phyloP scores from a whole-genome alignment of 2,888 invertebrate genomes.

The Cataglyphis albicans region DNA sequence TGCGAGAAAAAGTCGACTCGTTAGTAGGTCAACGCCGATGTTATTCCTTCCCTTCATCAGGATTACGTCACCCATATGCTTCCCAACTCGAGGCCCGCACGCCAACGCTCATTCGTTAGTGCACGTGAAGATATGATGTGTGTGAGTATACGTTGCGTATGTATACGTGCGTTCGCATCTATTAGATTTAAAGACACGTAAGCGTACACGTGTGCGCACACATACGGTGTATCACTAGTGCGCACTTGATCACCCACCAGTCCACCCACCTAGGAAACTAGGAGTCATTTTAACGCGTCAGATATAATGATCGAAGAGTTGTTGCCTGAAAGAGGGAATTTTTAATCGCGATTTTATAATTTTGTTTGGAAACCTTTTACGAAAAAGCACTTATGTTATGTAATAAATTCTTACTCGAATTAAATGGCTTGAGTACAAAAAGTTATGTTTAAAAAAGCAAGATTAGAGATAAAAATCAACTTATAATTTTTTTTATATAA shows the following conservation, averaged over 20 bases:
- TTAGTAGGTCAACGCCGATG: slow-evolving; percentile 82
- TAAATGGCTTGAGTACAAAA: background rate
- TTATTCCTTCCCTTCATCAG: slow-evolving; percentile 79
- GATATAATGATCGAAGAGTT: slow-evolving; percentile 57
- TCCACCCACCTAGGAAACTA: slow-evolving; percentile 73
- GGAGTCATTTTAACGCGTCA: slow-evolving; percentile 64
- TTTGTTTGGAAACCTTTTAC: background rate
- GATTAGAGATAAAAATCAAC: background rate
- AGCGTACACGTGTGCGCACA: background rate
- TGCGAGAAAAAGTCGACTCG: slow-evolving; percentile 72
- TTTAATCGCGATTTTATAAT: slow-evolving; percentile 28
- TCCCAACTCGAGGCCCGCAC: slow-evolving; percentile 69
- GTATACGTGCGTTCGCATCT: background rate
- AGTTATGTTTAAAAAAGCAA: background rate
- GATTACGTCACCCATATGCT: slow-evolving; percentile 76
- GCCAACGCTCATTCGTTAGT: slow-evolving; percentile 57
- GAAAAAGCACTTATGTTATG: background rate
- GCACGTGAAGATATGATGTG: slow-evolving; percentile 66
- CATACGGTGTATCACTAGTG: slow-evolving; percentile 37
- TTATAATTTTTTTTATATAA: background rate
- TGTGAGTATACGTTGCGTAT: slow-evolving; percentile 38
- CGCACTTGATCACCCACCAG: slow-evolving; percentile 74
- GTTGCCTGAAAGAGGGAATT: slow-evolving; percentile 40
- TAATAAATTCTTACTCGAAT: background rate
- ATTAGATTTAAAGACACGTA: slow-evolving; percentile 1